Percentiles rank a stretch among this genome's conserved stretches.
phyloP scores from a whole-genome alignment of 2,113 vertebrate species.

The Dasyurus viverrinus region DNA sequence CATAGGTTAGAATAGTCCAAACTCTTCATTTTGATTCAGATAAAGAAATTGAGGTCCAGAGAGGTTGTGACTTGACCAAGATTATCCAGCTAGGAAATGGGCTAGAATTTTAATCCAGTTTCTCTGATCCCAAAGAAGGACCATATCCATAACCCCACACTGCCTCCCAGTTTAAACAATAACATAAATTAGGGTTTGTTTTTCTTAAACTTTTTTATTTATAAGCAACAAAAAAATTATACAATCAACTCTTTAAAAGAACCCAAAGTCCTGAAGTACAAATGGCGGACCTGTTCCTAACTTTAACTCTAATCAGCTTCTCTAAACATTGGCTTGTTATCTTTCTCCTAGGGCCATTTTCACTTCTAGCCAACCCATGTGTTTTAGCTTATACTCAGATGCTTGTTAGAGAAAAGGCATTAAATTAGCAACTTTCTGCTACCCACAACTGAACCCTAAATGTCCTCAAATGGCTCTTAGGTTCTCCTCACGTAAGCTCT shows the following conservation, averaged over 20 bases:
- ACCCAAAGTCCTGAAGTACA: not conserved
- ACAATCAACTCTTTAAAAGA: conserved; percentile 1
- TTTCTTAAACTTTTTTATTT: not conserved
- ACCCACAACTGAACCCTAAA: conserved; percentile 3
- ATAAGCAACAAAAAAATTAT: not conserved
- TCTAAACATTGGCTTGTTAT: conserved; percentile 5
- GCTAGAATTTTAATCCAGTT: not conserved
- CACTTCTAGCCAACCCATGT: conserved; percentile 3
- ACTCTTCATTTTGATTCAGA: not conserved
- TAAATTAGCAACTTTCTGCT: not conserved
- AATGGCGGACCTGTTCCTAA: not conserved
- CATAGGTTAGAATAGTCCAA: not conserved
- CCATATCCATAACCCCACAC: not conserved
- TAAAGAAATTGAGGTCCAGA: not conserved
- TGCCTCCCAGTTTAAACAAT: not conserved
- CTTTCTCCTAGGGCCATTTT: not conserved
- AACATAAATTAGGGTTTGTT: not conserved
- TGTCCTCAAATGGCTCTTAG: not conserved
- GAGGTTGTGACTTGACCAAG: not conserved
- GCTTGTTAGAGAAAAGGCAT: conserved; percentile 1
- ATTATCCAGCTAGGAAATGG: not conserved
- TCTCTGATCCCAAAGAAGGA: not conserved
- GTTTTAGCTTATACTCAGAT: conserved; percentile 5
- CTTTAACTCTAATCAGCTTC: conserved; percentile 4
- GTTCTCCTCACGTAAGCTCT: not conserved